Evolutionary conservation across 2,797 vertebrate genomes (phyloP).

Genomic region (Catamblyrhynchus diadema): DNA sequence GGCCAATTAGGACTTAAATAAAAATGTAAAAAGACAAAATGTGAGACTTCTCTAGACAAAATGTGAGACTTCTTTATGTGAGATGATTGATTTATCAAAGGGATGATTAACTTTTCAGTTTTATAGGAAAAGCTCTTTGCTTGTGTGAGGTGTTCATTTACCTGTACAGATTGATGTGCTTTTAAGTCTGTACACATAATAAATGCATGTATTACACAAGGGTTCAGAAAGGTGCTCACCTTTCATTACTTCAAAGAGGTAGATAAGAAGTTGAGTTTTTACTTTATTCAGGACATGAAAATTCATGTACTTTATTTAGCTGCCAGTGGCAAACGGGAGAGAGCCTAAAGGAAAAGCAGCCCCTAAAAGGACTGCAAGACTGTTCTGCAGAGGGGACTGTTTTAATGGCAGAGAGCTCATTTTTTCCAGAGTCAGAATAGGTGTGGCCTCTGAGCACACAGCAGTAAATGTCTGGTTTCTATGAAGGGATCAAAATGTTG

Average conservation of each 20-base stretch:
- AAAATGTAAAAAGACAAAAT: background rate
- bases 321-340: background rate
- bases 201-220: background rate
- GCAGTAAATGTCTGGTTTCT: background rate
- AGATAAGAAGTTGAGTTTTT: background rate
- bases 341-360: background rate
- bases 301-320: background rate
- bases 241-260: background rate
- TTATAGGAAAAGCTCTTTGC: background rate
- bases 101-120: background rate
- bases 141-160: background rate
- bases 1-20: conserved; percentile 7
- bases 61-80: background rate
- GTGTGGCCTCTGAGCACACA: background rate
- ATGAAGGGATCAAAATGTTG: background rate
- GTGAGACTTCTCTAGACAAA: background rate
- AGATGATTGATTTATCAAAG: background rate
- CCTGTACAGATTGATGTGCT: background rate
- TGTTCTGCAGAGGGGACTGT: background rate
- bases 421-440: background rate
- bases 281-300: background rate
- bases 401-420: background rate
- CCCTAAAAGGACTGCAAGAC: background rate
- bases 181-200: background rate
- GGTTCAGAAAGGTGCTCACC: background rate